phyloP scores from a whole-genome alignment of 2,888 invertebrate species.

The Euzophera pinguis region DNA sequence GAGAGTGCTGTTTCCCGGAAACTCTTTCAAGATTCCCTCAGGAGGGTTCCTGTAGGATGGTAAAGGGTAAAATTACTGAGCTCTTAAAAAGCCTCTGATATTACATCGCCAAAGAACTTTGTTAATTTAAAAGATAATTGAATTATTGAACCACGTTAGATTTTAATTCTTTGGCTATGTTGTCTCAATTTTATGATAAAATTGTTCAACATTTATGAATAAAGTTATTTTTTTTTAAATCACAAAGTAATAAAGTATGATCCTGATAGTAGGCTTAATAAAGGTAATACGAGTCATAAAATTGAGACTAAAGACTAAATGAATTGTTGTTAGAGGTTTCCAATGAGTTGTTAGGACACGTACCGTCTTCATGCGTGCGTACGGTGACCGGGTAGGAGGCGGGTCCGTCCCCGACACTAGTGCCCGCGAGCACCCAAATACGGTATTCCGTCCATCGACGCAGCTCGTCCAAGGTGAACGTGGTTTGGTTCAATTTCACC shows the following conservation, averaged over 20 bases:
- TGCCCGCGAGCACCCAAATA: conserved; percentile 97
- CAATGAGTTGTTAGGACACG: conserved; percentile 71
- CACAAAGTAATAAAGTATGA: too few relatives aligned
- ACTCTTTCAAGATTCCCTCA: not conserved
- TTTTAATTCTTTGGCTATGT: conserved; percentile 40
- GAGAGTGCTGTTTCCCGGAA: conserved; percentile 20
- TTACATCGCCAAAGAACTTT: conserved; percentile 50
- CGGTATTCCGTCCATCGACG: conserved; percentile 97
- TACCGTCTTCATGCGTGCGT: conserved; percentile 99
- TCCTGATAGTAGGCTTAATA: not conserved
- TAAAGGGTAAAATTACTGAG: conserved; percentile 9
- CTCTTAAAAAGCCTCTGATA: conserved; percentile 35
- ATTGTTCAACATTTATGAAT: not conserved
- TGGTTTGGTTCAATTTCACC: conserved; percentile 88
- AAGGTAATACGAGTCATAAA: conserved; percentile 29
- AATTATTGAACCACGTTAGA: conserved; percentile 38
- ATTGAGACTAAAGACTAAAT: conserved; percentile 32
- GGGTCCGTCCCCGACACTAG: conserved; percentile 97
- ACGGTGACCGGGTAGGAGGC: conserved; percentile 94
- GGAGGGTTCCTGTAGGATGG: not conserved
- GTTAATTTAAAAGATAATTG: conserved; percentile 41
- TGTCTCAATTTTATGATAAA: conserved; percentile 50
- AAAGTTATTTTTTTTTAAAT: not conserved
- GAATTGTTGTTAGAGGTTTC: not conserved
- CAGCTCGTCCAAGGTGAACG: conserved; percentile 92